Percentiles rank a stretch among this genome's conserved stretches.
Evolutionary conservation across 2,888 invertebrate species (phyloP).

Genomic region (Bimastos eiseni): DNA sequence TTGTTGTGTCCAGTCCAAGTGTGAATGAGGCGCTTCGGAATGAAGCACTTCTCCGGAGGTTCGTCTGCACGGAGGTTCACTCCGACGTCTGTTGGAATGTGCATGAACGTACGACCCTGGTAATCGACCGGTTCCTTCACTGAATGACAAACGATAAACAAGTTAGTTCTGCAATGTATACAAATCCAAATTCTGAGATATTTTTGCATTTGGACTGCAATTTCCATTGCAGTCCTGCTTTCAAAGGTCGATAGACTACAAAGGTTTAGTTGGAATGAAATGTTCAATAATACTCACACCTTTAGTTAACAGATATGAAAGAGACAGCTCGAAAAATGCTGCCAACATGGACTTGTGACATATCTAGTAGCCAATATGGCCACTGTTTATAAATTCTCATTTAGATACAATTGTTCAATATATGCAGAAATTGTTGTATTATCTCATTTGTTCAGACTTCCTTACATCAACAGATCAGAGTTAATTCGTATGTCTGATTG

Average conservation of each 20-base stretch:
- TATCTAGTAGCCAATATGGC: too few species aligned
- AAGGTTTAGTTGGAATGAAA: neutral
- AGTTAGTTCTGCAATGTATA: constrained; percentile 36
- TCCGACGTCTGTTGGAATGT: constrained; percentile 88
- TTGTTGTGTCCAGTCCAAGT: constrained; percentile 97
- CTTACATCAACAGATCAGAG: too few species aligned
- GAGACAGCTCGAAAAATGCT: neutral
- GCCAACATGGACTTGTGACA: too few species aligned
- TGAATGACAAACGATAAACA: constrained; percentile 62
- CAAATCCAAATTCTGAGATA: neutral
- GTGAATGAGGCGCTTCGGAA: constrained; percentile 92
- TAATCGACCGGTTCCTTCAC: constrained; percentile 89
- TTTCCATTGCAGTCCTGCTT: neutral
- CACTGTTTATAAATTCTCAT: too few species aligned
- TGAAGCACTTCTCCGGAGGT: constrained; percentile 91
- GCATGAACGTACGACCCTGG: constrained; percentile 91
- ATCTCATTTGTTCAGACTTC: neutral
- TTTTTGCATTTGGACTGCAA: neutral
- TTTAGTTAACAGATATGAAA: neutral
- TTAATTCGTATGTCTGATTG: too few species aligned
- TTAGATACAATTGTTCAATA: too few species aligned
- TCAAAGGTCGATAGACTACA: neutral
- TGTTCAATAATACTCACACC: neutral
- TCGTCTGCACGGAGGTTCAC: constrained; percentile 83
- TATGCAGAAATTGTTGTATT: neutral